Conservation (phyloP, 2,797 vertebrate genomes). For the Melanotaenia nigrans region DNA sequence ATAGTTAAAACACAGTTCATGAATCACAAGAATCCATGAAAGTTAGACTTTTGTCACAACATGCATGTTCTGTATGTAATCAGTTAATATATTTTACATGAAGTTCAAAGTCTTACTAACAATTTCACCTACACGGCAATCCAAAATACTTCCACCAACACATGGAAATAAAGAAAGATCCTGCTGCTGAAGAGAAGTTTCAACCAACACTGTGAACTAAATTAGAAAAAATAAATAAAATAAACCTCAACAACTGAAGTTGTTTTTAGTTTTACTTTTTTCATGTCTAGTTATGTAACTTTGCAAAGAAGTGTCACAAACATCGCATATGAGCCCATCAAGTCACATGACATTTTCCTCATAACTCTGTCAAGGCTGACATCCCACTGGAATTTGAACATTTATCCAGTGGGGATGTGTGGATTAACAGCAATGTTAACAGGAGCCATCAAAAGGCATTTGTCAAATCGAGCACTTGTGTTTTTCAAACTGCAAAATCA, state of each 20-base stretch:
- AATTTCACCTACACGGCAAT: neutral
- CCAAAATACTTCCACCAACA: neutral
- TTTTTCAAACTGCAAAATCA: slow-evolving; percentile 29
- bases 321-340: slow-evolving; percentile 39
- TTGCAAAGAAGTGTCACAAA: slow-evolving; percentile 17
- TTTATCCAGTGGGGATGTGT: slow-evolving; percentile 42
- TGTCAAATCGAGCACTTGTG: slow-evolving; percentile 46
- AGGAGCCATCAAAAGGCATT: slow-evolving; percentile 49
- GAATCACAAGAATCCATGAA: neutral
- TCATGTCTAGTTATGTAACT: neutral
- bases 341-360: slow-evolving; percentile 49
- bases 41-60: neutral
- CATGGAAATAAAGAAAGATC: too few species aligned
- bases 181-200: too few species aligned
- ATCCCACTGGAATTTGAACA: slow-evolving; percentile 31
- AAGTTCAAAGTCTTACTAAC: neutral
- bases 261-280: neutral
- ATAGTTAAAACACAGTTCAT: slow-evolving; percentile 25
- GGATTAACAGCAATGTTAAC: slow-evolving; percentile 54
- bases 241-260: neutral
- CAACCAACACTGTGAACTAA: neutral
- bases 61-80: neutral
- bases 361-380: slow-evolving; percentile 61
- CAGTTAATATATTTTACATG: neutral
- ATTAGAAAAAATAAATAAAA: neutral